Evolutionary conservation across 2,797 vertebrate species (phyloP).

Genomic region (Labeo calbasu): DNA sequence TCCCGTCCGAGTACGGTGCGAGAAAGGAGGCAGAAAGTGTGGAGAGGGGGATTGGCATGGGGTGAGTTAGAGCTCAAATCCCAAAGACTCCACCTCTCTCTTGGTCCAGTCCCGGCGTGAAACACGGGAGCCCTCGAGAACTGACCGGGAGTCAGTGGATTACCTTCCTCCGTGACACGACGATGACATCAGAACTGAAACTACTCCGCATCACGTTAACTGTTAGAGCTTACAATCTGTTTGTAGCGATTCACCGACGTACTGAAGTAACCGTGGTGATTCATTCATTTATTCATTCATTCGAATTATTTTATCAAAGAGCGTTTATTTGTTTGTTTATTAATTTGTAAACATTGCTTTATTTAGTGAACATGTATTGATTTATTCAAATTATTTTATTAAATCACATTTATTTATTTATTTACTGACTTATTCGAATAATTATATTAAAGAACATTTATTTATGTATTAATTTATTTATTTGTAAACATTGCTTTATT

Average conservation of each 20-base stretch:
- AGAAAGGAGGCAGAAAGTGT: conserved; percentile 59
- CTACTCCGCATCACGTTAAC: neutral
- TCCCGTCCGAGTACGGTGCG: conserved; percentile 73
- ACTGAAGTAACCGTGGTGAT: neutral
- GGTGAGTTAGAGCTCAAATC: conserved; percentile 50
- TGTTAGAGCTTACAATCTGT: neutral
- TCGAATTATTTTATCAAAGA: neutral
- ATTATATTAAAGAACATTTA: neutral
- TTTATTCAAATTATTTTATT: no score
- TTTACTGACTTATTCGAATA: no score
- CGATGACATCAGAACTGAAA: conserved; percentile 22
- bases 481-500: no score
- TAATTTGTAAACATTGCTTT: neutral
- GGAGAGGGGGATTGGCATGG: conserved; percentile 56
- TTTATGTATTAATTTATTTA: no score
- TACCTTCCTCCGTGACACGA: conserved; percentile 28
- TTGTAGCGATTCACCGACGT: neutral
- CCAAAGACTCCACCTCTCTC: conserved; percentile 58
- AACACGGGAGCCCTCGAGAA: conserved; percentile 35
- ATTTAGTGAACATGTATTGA: neutral
- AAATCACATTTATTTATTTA: no score
- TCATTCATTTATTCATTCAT: neutral
- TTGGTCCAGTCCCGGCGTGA: conserved; percentile 49
- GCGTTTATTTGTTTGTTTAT: neutral
- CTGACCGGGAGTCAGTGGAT: conserved; percentile 52